These are phyloP conservation scores for Cataglyphis altisquamis DNA, from an alignment of 2,888 invertebrate species.

Conservation along the genomic window DNA sequence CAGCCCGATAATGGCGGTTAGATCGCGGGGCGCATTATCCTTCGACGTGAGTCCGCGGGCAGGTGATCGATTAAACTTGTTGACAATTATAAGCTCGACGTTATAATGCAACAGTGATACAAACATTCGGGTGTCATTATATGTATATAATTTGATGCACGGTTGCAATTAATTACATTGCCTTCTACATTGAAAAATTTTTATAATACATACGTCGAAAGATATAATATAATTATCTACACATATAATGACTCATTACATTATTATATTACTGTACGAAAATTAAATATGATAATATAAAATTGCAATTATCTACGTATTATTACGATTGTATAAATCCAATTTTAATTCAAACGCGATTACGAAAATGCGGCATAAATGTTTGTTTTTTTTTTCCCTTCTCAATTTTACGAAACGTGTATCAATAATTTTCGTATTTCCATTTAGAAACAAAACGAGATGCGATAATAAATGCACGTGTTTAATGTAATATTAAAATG, in stretches of 20 bases:
- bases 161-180: background rate
- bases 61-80: background rate
- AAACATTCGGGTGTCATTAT: background rate
- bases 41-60: background rate
- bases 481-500: background rate
- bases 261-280: background rate
- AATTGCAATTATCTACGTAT: background rate
- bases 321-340: background rate
- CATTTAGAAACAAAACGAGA: too few species aligned
- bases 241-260: background rate
- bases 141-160: background rate
- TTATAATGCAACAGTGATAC: background rate
- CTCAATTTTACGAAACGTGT: too few species aligned
- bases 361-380: too few species aligned
- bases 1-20: slow-evolving; percentile 60
- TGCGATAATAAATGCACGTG: too few species aligned
- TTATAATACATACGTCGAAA: background rate
- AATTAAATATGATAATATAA: slow-evolving; percentile 8
- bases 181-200: background rate
- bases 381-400: too few species aligned
- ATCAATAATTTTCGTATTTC: too few species aligned
- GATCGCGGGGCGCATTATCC: slow-evolving; percentile 64
- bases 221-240: background rate
- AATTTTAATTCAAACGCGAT: background rate
- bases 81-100: background rate